Evolutionary conservation across 1,140 invertebrate genomes (phyloP), one percentile per base, ranked within the genome.

Genomic region (Lasioglossum baleicum): DNA sequence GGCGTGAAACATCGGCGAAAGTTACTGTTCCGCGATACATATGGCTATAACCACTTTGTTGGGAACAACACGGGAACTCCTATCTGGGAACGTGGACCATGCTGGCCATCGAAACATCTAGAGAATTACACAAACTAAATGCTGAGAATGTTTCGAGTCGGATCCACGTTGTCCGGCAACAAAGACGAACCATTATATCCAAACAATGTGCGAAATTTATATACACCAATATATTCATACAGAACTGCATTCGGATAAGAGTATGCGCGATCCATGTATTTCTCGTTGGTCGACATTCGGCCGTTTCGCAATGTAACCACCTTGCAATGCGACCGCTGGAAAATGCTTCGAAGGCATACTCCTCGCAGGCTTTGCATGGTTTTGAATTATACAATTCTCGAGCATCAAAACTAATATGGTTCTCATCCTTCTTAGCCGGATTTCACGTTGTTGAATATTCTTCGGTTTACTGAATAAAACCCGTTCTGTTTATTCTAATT

Each of bases 41-140:
- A 10, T 0, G 8, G 44, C 44, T 1, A 0, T 8, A 7, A 15
- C 22, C 10, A 44, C 44, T 68, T 68, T 68, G 53, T 42, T 56
- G 17, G 26, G 35, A 5, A 10, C 51, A 40, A 61, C 51, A 65
- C 64, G 74, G n/a, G 7, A 67, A 68, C 7, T 58, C 2, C 64
- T 56, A 7, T 20, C n/a, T 7, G 35, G 11, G 74, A 67, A 75
- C 73, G 48, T 56, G 51, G 35, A 15, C 17, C 15, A 17, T 2
- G 35, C 35, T 48, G 10, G 42, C 7, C 48, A 51, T 76, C 42
- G 17, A 42, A n/a, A 15, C 53, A 70, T 70, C 44, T 10, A 42
- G 8, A 51, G 61, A 60, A 79, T 79, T 79, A 79, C n/a, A 44
- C 40, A n/a, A 51, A 53, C 31, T 64, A 51, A 64, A 71, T 48